Evolutionary conservation across 2,888 invertebrate genomes (phyloP), one percentile per base, ranked within the genome.

Genomic region (Gibbula magus): DNA sequence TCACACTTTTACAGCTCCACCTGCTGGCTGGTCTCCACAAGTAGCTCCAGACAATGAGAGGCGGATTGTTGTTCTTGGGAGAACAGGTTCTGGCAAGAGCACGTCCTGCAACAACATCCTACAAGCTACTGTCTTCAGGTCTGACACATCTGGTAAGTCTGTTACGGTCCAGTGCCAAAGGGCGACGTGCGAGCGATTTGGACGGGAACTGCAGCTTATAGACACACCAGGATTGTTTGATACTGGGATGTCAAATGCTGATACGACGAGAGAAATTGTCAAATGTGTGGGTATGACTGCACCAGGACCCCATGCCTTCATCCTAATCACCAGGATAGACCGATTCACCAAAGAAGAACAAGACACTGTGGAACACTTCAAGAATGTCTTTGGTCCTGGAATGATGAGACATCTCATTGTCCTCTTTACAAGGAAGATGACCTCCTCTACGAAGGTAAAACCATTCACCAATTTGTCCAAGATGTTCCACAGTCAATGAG

Each of bases 141-240:
- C 0, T 61, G 25, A 25, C 16, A 0, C 29, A 25, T 29, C 29
- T 25, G 25, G 29, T 10, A 61, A 25, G 16, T 13, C 29, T 22
- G 61, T 61, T 61, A 61, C 61, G 2, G 18, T 3, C 13, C 29
- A 61, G 18, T 61, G 61, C 61, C 25, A 29, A 18, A 10, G 29
- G 13, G 61, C 29, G 2, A 61, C 25, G 29, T 16, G 16, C 3
- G 18, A 45, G 5, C 45, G 76, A n/a, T 74, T 78, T 16, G 78
- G 76, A 7, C 66, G 75, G 20, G 51, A 61, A 13, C 13, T 83
- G 7, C 61, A 73, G 32, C 35, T 83, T 0, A 75, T 83, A 1
- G 84, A 84, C 45, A 83, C 83, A 2, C 82, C 84, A 18, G 82
- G 84, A 16, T 25, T 83, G 13, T 82, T 81, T 75, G 82, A 82